Conservation (phyloP, 2,888 invertebrate genomes). For the Phyto melanocephala region DNA sequence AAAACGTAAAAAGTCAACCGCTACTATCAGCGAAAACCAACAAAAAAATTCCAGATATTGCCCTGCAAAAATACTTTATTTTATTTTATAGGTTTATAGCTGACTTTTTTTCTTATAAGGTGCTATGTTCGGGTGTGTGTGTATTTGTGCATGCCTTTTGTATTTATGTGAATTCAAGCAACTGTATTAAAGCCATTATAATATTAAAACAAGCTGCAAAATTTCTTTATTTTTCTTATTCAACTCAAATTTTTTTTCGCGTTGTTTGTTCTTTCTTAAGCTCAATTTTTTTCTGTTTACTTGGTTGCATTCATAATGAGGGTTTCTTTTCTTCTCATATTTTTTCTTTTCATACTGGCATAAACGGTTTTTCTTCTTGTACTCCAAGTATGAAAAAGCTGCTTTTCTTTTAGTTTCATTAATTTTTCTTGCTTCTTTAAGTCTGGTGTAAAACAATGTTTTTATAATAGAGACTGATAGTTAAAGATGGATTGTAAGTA, state of each 20-base stretch:
- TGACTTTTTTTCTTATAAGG: no score
- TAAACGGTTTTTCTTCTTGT: not conserved
- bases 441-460: not conserved
- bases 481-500: not conserved
- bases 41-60: no score
- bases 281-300: constrained; percentile 2
- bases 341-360: not conserved
- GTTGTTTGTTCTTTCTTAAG: not conserved
- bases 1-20: no score
- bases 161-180: not conserved
- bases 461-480: not conserved
- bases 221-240: no score
- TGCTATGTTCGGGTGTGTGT: no score
- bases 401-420: not conserved
- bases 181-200: constrained; percentile 2
- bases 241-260: no score
- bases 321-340: not conserved
- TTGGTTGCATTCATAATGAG: constrained; percentile 33
- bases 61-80: no score
- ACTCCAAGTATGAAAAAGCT: no score
- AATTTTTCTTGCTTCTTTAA: not conserved
- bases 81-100: no score
- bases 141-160: not conserved
- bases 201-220: not conserved
- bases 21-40: no score